Evolutionary conservation across 2,888 invertebrate species (phyloP), one percentile per base, ranked within the genome.

Genomic region (Synanthedon andrenaeformis): DNA sequence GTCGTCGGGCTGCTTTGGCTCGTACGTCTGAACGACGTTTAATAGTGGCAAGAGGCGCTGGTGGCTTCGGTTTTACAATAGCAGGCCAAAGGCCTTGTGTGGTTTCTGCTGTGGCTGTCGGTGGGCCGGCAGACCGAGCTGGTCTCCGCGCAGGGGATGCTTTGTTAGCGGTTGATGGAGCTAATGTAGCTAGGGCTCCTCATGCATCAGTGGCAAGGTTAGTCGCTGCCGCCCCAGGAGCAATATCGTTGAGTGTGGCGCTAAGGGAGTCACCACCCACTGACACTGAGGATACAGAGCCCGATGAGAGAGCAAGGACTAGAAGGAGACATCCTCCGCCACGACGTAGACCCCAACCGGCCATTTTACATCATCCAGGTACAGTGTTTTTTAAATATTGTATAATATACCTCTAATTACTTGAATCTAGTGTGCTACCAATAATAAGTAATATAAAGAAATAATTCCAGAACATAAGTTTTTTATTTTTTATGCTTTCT

Each of bases 11-110:
- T 49, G 81, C 74, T 51, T 63, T 83, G 55, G 72, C 74, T 14
- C 72, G 83, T 59, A 79, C 78, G 56, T 92, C 94, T 42, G 92
- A 95, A 58, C 90, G 94, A 59, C 92, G 93, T 41, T 94, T 97
- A 54, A 95, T 97, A 68, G 92, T 98, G 49, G 90, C 92, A 8
- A 89, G 97, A 59, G 96, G 97, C 3, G 90, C 91, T 57, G 94
- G 94, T 67, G 98, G 98, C 8, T 98, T 96, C 75, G 98, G 98
- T n/a, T 98, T 98, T 74, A 98, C 98, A 19, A 97, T 98, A 70
- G 97, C 97, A 2, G 98, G 98, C 3, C 97, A 98, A 76, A 94
- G 96, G 71, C 98, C 98, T 0, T 98, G 98, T 75, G 95, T 97
- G 59, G 90, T 98, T 55, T 96, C 97, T 53, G 97, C 96, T 67